Conservation (phyloP, 2,888 invertebrate genomes). For the Myopa tessellatipennis region DNA sequence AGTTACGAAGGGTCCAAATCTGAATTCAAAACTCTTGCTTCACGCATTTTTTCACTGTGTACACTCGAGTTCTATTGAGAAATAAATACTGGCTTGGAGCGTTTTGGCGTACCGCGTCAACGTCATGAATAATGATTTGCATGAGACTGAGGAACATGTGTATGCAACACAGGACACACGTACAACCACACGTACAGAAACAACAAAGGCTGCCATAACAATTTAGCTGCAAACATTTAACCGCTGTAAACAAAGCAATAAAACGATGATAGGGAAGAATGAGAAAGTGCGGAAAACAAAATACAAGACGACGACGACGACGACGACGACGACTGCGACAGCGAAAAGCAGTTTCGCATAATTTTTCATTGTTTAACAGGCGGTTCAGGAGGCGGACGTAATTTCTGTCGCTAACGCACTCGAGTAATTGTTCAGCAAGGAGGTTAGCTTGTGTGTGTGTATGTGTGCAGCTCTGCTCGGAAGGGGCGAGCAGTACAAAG, state of each 20-base stretch:
- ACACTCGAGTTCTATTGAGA: not conserved
- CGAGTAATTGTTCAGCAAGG: not conserved
- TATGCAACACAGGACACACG: not conserved
- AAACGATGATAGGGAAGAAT: not conserved
- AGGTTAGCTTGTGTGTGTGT: not conserved
- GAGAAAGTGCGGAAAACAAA: not conserved
- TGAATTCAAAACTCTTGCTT: not conserved
- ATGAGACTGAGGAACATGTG: slow-evolving; percentile 19
- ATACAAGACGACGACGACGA: not conserved
- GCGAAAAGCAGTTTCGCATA: slow-evolving; percentile 7
- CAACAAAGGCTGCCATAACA: slow-evolving; percentile 1
- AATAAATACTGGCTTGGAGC: not conserved
- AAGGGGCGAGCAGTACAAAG: not conserved
- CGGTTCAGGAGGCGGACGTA: not conserved
- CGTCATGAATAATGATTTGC: slow-evolving; percentile 28
- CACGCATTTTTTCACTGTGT: not conserved
- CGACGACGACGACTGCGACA: not conserved
- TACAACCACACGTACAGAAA: slow-evolving; percentile 11
- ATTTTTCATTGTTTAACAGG: slow-evolving; percentile 15
- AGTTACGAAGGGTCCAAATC: too few species aligned
- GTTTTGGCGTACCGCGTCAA: not conserved
- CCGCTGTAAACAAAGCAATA: slow-evolving; percentile 23
- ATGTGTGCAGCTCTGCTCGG: too few species aligned
- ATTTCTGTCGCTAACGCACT: not conserved
- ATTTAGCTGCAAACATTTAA: slow-evolving; percentile 29